phyloP scores from a whole-genome alignment of 2,888 invertebrate species.

The Embidobia sp. region DNA sequence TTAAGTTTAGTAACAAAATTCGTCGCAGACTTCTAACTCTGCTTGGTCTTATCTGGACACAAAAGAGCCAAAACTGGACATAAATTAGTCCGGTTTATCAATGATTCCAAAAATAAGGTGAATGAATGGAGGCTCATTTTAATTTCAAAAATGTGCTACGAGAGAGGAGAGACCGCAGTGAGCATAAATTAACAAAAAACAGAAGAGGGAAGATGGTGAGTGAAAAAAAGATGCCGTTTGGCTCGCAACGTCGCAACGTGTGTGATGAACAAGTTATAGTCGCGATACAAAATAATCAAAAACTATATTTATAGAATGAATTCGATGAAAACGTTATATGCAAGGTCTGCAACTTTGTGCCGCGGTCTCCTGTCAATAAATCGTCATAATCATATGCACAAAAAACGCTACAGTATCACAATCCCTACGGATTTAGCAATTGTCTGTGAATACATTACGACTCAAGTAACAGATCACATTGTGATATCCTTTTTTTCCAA shows the following conservation, averaged over 20 bases:
- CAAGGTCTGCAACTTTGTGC: constrained; percentile 49
- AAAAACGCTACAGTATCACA: constrained; percentile 40
- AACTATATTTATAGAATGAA: constrained; percentile 28
- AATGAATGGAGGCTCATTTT: constrained; percentile 46
- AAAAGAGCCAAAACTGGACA: constrained; percentile 8
- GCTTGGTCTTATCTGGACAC: not conserved
- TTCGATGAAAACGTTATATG: constrained; percentile 40
- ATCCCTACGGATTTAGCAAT: constrained; percentile 40
- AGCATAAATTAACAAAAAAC: no score
- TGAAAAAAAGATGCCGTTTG: no score
- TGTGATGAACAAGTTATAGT: no score
- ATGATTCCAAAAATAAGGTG: constrained; percentile 41
- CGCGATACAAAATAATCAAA: no score
- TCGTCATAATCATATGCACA: constrained; percentile 24
- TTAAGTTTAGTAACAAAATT: no score
- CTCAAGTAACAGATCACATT: constrained; percentile 23
- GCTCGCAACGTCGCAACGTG: no score
- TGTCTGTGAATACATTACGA: constrained; percentile 47
- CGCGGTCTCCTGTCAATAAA: constrained; percentile 36
- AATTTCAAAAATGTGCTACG: constrained; percentile 28
- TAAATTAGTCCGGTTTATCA: constrained; percentile 39
- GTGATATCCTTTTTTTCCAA: constrained; percentile 27
- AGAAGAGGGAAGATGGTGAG: no score
- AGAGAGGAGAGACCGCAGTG: no score
- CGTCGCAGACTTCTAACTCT: no score